Base-by-base conservation (phyloP, 2,888 invertebrate species). In the Conistra vaccinii region DNA sequence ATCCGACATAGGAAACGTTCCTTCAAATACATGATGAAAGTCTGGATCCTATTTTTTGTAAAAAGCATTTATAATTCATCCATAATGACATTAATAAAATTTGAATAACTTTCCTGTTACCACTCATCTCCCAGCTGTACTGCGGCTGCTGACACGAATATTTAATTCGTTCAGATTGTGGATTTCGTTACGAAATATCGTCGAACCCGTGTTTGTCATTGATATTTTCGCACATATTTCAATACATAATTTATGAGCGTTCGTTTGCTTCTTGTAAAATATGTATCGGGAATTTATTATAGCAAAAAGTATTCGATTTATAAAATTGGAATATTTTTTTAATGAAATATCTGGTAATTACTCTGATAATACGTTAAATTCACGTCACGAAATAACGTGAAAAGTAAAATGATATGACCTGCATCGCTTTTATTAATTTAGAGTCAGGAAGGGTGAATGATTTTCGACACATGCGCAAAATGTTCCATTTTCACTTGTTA, bases 181-280 rank as follows among this genome's bases (percentile, higher is more conserved):
- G 35, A 71, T 67, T 72, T 76, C 57, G 65, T 58, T 71, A 63
- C 45, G 32, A 70, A 60, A 75, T 66, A 42, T 29, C 14, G 45
- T 66, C 48, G 58, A 51, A 79, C 39, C 35, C 68, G 23, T 69
- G 61, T 78, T 78, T 72, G 69, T 60, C 51, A 66, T 65, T 53
- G 61, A 45, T 65, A 69, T 80, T 77, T 82, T 80, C 48, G 62
- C 70, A 60, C 58, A 58, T 63, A 67, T 71, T 58, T 77, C 82
- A 66, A 68, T 80, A 76, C 77, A 68, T 77, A 63, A 77, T 80
- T 71, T 80, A 82, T 76, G 76, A 62, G 68, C 68, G 68, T 20
- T 60, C 58, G 57, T 62, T 62, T 39, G 70, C 39, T 76, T 77
- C 48, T n/a, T 58, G 58, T 76, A 45, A 66, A 67, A 80, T 65